Evolutionary conservation across 64 coral and sea anemone genomes (phyloP), one percentile per base, ranked within the genome.

Genomic region (Montipora cactus): DNA sequence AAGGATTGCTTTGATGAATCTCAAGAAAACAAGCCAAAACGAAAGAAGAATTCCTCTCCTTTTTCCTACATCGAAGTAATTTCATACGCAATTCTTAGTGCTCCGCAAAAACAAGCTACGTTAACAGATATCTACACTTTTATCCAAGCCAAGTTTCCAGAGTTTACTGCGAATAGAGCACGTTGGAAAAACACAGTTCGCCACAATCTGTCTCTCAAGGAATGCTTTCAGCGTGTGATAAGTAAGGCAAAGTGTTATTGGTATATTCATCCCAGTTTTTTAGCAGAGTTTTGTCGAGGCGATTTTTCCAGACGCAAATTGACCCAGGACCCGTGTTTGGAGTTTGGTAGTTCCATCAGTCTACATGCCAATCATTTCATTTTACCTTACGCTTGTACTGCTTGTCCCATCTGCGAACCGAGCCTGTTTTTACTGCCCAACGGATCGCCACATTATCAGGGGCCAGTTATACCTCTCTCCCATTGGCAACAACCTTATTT

Each of bases 161-260:
- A 45, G n/a, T 86, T 86, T 47, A 86, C 82, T 18, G 64, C 70
- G 47, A 86, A 86, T 14, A 70, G 82, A 86, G 8, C 47, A 8
- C 62, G 46, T 16, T 86, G 82, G 82, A 86, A 86, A 64, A 86
- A 86, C 82, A 86, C 82, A 23, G 82, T 86, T 22, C 82, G 82
- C 62, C 64, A 86, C 20, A 86, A 86, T 47, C 66, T 86, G 44
- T 86, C 82, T 7, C 66, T 70, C 6, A 62, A 86, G 15, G 82
- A 86, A 10, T 86, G 82, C 66, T 86, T 86, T 86, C 62, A 71
- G 19, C 62, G 82, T 10, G 82, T 64, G 3, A 10, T 71, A 7
- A 18, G 71, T 19, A 86, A 71, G 64, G 67, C 66, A 13, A 45
- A 64, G 0, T 86, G 82, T 46, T 71, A 86, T 8, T 86, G 82